These are phyloP conservation scores for Pyrocephalus nanus DNA, from an alignment of 2,797 vertebrate genomes.

Conservation along the genomic window DNA sequence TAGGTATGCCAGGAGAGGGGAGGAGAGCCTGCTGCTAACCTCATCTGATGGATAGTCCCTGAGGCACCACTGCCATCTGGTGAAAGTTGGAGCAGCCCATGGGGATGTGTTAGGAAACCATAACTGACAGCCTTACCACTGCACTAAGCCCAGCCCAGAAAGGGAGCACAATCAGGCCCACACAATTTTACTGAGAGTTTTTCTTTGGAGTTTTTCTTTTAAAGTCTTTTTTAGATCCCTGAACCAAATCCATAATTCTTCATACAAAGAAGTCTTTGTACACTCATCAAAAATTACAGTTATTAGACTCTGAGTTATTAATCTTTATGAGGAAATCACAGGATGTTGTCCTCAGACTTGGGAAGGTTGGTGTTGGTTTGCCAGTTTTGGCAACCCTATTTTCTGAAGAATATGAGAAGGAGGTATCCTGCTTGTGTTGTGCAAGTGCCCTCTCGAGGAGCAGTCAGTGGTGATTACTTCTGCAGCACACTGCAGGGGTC, in stretches of 20 bases:
- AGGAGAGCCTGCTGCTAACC: slow-evolving; percentile 47
- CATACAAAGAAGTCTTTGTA: background rate
- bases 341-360: background rate
- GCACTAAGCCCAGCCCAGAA: background rate
- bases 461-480: background rate
- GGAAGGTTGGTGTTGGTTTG: background rate
- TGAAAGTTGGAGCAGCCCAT: slow-evolving; percentile 52
- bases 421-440: background rate
- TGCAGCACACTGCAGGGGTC: background rate
- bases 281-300: background rate
- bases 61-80: slow-evolving; percentile 67
- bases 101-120: background rate
- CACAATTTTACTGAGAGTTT: background rate
- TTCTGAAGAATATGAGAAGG: background rate
- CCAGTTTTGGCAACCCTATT: background rate
- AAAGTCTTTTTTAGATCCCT: background rate
- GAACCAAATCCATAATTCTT: background rate
- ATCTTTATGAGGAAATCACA: background rate
- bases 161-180: background rate
- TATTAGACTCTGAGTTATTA: background rate
- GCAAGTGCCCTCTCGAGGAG: background rate
- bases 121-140: slow-evolving; percentile 11
- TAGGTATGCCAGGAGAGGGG: background rate
- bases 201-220: background rate
- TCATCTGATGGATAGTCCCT: slow-evolving; percentile 52